Conservation (phyloP, 2,113 vertebrate genomes). For the Labeo rohita region DNA sequence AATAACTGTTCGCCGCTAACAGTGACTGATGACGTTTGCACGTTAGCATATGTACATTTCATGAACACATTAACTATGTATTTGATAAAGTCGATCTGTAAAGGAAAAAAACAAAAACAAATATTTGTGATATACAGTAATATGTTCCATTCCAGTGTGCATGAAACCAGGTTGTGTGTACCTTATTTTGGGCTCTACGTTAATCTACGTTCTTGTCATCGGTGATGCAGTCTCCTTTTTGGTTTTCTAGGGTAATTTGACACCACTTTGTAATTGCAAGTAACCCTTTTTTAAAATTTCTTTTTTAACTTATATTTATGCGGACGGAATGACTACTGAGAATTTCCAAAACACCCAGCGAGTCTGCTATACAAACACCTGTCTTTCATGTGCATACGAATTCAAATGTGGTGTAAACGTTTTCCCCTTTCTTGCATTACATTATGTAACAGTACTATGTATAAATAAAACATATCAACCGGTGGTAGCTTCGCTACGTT, state of each 20-base stretch:
- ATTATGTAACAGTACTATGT: slow-evolving; percentile 60
- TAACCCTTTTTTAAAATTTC: slow-evolving; percentile 36
- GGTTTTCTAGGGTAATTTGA: slow-evolving; percentile 31
- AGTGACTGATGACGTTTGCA: slow-evolving; percentile 53
- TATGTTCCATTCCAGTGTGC: slow-evolving; percentile 54
- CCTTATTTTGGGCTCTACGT: slow-evolving; percentile 29
- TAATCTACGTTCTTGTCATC: slow-evolving; percentile 34
- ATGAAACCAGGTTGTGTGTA: slow-evolving; percentile 47
- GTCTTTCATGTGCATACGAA: slow-evolving; percentile 45
- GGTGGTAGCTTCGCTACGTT: neutral
- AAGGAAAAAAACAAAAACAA: slow-evolving; percentile 22
- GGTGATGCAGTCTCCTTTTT: slow-evolving; percentile 37
- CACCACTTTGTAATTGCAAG: slow-evolving; percentile 47
- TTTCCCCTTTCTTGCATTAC: slow-evolving; percentile 43
- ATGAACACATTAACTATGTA: slow-evolving; percentile 50
- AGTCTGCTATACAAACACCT: slow-evolving; percentile 33
- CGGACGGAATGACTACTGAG: slow-evolving; percentile 52
- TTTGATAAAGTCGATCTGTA: slow-evolving; percentile 61
- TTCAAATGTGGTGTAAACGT: slow-evolving; percentile 51
- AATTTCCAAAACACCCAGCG: slow-evolving; percentile 28
- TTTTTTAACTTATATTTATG: slow-evolving; percentile 48
- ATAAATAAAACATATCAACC: slow-evolving; percentile 63
- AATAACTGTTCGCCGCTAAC: slow-evolving; percentile 66
- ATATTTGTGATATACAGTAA: slow-evolving; percentile 52
- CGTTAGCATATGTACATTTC: slow-evolving; percentile 58